Base-by-base conservation (phyloP, 2,113 vertebrate genomes). In the Neotoma lepida region DNA sequence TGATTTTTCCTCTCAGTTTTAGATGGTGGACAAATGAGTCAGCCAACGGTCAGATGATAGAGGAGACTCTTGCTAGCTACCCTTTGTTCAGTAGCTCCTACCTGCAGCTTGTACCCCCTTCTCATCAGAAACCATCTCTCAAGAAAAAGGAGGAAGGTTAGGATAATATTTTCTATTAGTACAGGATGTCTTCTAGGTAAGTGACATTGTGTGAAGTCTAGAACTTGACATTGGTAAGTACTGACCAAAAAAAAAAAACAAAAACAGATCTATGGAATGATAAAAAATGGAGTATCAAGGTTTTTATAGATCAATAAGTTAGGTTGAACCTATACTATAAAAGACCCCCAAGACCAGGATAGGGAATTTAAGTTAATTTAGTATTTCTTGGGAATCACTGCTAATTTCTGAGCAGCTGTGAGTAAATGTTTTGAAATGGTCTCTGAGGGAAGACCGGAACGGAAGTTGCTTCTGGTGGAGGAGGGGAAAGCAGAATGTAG, bases 101-200 rank as follows among this genome's bases (percentile, higher is more conserved):
- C 35, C 22, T 56, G 0, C 2, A 39, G 35, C 78, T 93, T 93
- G 68, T 66, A 70, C 78, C 90, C 96, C 26, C 58, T 91, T 82
- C 76, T 90, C 86, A 84, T 88, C 85, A 92, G 88, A 90, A 96
- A 76, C 77, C 85, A 87, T 94, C 28, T 82, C 73, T 89, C 73
- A 80, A 94, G 91, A n/a, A 15, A 17, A 58, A 81, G 64, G 66
- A 58, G 30, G 10, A 56, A 1, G 39, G 84, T 70, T 73, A 35
- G 91, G 74, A 86, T 90, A 91, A 12, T 10, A 44, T 30, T 63
- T 84, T 93, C n/a, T 96, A 39, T 92, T 91, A 92, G 49, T n/a
- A 35, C 3, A 70, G 12, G 14, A 26, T 86, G 6, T 88, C 6
- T 95, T 86, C 20, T 44, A 64, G 46, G 61, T 61, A 76, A 30